phyloP scores from a whole-genome alignment of 2,113 vertebrate genomes.

The Engystomops pustulosus region DNA sequence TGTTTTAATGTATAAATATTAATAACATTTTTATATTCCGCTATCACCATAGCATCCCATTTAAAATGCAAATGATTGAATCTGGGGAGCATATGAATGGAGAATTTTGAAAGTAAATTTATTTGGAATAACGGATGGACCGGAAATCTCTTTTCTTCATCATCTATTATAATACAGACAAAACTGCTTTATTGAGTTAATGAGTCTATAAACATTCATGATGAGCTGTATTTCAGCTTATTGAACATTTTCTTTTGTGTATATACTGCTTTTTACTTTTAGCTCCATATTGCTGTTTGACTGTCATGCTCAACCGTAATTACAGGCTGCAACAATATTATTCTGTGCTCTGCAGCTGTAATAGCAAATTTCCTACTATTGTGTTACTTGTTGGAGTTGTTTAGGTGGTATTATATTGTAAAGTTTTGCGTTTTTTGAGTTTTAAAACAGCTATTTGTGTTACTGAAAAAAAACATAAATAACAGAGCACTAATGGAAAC shows the following conservation, averaged over 20 bases:
- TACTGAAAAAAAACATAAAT: background rate
- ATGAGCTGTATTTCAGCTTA: constrained; percentile 29
- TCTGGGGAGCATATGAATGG: constrained; percentile 45
- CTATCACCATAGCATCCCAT: constrained; percentile 43
- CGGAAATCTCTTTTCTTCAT: constrained; percentile 14
- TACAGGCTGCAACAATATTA: constrained; percentile 1
- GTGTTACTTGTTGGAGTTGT: constrained; percentile 8
- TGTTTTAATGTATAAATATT: constrained; percentile 59
- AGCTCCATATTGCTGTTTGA: constrained; percentile 20
- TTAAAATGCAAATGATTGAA: constrained; percentile 49
- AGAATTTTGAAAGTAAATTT: constrained; percentile 38
- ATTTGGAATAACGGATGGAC: constrained; percentile 40
- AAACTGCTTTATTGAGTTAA: constrained; percentile 49
- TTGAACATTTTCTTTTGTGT: constrained; percentile 44
- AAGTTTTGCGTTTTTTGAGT: background rate
- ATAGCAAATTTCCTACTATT: constrained; percentile 6
- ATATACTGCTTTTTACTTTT: constrained; percentile 23
- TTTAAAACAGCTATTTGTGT: background rate
- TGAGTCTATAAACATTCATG: constrained; percentile 52
- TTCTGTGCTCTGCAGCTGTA: constrained; percentile 33
- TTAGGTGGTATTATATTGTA: background rate
- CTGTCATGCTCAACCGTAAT: constrained; percentile 21
- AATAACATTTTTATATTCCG: constrained; percentile 56
- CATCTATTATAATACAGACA: constrained; percentile 42
- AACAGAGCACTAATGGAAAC: background rate